A percentile compares a stretch with the other conserved stretches of the same genome.
Evolutionary conservation across 2,888 invertebrate species (phyloP).

Genomic region (Pantelozetes paolii): DNA sequence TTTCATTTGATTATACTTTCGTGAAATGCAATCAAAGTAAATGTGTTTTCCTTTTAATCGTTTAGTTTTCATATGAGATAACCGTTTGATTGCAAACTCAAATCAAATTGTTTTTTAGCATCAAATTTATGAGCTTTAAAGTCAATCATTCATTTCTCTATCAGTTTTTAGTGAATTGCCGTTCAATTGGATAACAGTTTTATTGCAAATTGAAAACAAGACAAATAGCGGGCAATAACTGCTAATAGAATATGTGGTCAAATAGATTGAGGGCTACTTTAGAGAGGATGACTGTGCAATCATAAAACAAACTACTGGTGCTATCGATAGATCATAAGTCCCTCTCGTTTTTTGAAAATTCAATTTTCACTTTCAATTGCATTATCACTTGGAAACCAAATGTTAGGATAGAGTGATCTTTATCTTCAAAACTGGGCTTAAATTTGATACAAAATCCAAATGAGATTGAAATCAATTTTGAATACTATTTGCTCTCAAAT

Average conservation of each 20-base stretch:
- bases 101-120: no score
- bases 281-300: background rate
- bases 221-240: conserved; percentile 26
- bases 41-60: conserved; percentile 21
- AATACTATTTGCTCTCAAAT: conserved; percentile 7
- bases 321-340: background rate
- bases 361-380: conserved; percentile 10
- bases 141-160: conserved; percentile 14
- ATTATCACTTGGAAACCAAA: no score
- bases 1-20: conserved; percentile 27
- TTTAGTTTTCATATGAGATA: no score
- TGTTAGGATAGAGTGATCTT: no score
- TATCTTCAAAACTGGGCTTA: conserved; percentile 31
- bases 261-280: conserved; percentile 6
- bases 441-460: conserved; percentile 17
- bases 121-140: conserved; percentile 28
- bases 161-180: background rate
- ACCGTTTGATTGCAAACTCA: no score
- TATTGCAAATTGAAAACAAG: conserved; percentile 23
- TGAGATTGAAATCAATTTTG: conserved; percentile 27
- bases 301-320: conserved; percentile 13
- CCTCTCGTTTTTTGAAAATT: conserved; percentile 13
- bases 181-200: background rate
- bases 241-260: conserved; percentile 10
- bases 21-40: conserved; percentile 22